These are phyloP conservation scores for Parnassius orleans DNA, from an alignment of 2,888 invertebrate species.

Conservation along the genomic window DNA sequence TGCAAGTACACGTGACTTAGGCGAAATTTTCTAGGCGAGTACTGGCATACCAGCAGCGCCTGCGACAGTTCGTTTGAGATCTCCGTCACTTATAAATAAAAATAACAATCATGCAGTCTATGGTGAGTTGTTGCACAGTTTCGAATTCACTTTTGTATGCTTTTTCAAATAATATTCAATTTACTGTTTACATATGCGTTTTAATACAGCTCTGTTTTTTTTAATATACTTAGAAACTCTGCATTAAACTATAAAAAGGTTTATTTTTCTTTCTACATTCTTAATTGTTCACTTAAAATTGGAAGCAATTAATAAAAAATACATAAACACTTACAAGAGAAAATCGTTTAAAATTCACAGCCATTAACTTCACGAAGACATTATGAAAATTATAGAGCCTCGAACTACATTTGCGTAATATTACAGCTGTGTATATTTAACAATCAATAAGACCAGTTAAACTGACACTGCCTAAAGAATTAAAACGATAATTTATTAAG, in stretches of 20 bases:
- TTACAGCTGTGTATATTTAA: constrained; percentile 26
- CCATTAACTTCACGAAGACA: constrained; percentile 6
- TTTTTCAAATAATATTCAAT: too few relatives aligned
- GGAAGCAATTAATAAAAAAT: too few relatives aligned
- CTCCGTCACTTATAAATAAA: constrained; percentile 65
- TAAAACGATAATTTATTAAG: constrained; percentile 20
- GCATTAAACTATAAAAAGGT: too few relatives aligned
- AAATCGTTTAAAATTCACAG: constrained; percentile 19
- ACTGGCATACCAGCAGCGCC: constrained; percentile 75
- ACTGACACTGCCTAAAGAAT: constrained; percentile 19
- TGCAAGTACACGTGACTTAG: constrained; percentile 71
- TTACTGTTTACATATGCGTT: too few relatives aligned
- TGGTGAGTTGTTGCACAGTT: constrained; percentile 58
- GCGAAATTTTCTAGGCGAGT: constrained; percentile 79
- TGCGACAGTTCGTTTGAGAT: constrained; percentile 79
- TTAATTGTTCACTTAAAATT: too few relatives aligned
- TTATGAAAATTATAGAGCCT: constrained; percentile 18
- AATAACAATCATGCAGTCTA: constrained; percentile 77
- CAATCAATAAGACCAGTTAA: constrained; percentile 31
- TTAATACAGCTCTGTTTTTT: too few relatives aligned
- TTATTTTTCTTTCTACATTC: too few relatives aligned
- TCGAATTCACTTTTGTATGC: too few relatives aligned
- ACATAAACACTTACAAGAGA: constrained; percentile 11
- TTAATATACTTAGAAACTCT: too few relatives aligned
- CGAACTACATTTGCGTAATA: constrained; percentile 28